Conservation (phyloP, 1,140 invertebrate genomes). For the Halictus rubicundus region DNA sequence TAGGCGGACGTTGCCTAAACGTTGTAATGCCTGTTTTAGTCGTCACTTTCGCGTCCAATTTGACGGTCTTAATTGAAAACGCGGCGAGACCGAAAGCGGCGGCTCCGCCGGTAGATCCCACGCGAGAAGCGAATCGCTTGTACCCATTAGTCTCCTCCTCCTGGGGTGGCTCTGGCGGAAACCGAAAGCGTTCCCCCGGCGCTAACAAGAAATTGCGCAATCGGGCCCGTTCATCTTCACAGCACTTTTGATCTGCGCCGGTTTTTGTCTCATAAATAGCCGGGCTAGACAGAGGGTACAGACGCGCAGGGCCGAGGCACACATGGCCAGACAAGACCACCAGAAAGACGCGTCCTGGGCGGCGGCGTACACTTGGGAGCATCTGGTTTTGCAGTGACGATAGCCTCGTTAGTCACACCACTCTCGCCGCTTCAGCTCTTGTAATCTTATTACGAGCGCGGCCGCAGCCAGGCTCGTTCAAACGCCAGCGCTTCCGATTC, state of each 20-base stretch:
- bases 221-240: conserved; percentile 25
- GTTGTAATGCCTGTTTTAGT: neutral
- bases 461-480: conserved; percentile 18
- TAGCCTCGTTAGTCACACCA: conserved; percentile 73
- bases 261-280: conserved; percentile 57
- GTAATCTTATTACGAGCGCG: conserved; percentile 56
- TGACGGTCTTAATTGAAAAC: conserved; percentile 13
- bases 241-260: conserved; percentile 53
- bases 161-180: no score
- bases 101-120: neutral
- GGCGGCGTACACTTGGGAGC: conserved; percentile 52
- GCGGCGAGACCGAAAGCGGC: no score
- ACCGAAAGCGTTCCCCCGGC: no score
- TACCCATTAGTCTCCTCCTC: conserved; percentile 5
- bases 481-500: conserved; percentile 33
- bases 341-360: conserved; percentile 61
- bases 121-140: neutral
- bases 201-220: conserved; percentile 44
- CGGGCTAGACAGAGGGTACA: neutral
- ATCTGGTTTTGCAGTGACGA: conserved; percentile 69
- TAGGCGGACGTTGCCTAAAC: no score
- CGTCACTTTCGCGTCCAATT: neutral
- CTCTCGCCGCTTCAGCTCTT: conserved; percentile 43
- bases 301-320: conserved; percentile 29
- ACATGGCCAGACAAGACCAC: conserved; percentile 61